Evolutionary conservation across 37 sponge, comb jelly and placozoan species (phyloP).

Genomic region (Oopsacas minuta): DNA sequence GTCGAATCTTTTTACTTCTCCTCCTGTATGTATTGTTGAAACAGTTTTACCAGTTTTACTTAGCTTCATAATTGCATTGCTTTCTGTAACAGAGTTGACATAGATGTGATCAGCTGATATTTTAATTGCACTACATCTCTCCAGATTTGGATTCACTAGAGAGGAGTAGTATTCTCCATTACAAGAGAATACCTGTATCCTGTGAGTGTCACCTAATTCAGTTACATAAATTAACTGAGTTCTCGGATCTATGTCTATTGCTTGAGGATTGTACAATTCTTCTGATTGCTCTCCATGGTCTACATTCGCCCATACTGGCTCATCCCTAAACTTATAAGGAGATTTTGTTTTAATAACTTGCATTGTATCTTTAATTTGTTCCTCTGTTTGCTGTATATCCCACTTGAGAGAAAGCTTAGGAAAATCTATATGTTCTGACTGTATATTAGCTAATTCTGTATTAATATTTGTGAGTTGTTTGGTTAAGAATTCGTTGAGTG

Average conservation of each 20-base stretch:
- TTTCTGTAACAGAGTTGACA: not conserved
- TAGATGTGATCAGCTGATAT: not conserved
- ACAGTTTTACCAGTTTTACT: not conserved
- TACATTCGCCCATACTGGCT: not conserved
- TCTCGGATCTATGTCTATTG: not conserved
- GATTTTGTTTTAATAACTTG: not conserved
- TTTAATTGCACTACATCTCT: not conserved
- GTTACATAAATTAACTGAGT: not conserved
- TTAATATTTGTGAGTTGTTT: not conserved
- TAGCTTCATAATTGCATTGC: not conserved
- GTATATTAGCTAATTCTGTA: not conserved
- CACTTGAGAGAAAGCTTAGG: not conserved
- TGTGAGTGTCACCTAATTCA: not conserved
- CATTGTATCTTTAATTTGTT: not conserved
- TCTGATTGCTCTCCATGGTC: not conserved
- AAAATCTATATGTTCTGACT: not conserved
- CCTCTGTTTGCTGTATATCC: not conserved
- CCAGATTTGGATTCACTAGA: not conserved
- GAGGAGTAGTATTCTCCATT: not conserved
- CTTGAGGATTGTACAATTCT: not conserved
- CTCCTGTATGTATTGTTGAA: not conserved
- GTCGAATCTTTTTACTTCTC: not conserved
- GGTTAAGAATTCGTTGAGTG: not conserved
- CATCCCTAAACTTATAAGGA: not conserved
- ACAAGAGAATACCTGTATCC: not conserved